Evolutionary conservation across 1,140 invertebrate genomes (phyloP), one percentile per base, ranked within the genome.

Genomic region (Halotydeus destructor): DNA sequence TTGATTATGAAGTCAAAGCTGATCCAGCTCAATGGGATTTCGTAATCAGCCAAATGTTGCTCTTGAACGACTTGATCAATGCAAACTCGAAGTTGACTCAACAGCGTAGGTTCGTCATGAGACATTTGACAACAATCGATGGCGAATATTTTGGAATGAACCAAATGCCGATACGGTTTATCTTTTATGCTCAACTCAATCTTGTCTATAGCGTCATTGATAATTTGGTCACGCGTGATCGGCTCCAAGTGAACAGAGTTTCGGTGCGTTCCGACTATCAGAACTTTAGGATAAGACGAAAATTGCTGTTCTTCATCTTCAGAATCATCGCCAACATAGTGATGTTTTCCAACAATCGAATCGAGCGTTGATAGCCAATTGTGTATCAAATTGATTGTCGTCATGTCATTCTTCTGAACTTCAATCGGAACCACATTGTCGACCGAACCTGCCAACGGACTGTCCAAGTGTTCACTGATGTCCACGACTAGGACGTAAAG

Each of bases 401-500:
- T 39, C 16, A 45, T 21, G 12, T 44, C 43, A 16, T 21, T 8
- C 26, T 47, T 44, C 9, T 28, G 12, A 41, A 34, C 3, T 40
- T 40, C 12, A 40, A n/a, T 40, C 22, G 8, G 22, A 19, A 28
- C 18, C 4, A 30, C 30, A 18, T 31, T 32, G 31, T 9, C 8
- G 9, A 3, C 39, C 30, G 28, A n/a, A n/a, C n/a, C n/a, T n/a
- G n/a, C n/a, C n/a, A 24, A 3, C 18, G 44, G 40, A 14, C 40
- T 38, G 32, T 54, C 44, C 28, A 63, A 46, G 41, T 62, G 55
- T 49, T 60, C 47, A 45, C 52, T 52, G 32, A 63, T 45, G 47
- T 64, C 61, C 51, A 64, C 60, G 16, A 62, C 61, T 46, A 63
- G 55, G 12, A 63, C 43, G 41, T 64, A 64, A 26, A 64, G 53